Base-by-base conservation (phyloP, 2,113 vertebrate genomes). In the Ranitomeya imitator region DNA sequence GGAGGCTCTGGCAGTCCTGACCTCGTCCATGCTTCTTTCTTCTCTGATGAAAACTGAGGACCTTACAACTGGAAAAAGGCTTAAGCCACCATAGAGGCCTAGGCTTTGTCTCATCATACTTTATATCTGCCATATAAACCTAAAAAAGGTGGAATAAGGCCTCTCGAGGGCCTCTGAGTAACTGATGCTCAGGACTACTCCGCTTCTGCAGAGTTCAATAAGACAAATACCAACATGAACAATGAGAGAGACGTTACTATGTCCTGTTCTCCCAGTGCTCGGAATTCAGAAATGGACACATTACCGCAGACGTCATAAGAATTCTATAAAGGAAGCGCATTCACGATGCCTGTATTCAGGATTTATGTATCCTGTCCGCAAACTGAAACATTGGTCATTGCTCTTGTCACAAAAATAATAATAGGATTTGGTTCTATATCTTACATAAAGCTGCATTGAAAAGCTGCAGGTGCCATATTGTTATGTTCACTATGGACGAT, bases 21-120 rank as follows among this genome's bases (percentile, higher is more conserved):
- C 6, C 61, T 90, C 11, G 80, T 93, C 79, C 91, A 82, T 0
- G 2, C 80, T 4, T 91, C 93, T 80, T 94, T 95, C 93, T 93
- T 94, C 91, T 90, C 93, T 0, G 93, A 95, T 91, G 89, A 90
- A 77, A 93, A 92, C 89, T 94, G 71, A 88, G 52, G 78, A 73
- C 65, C 16, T 51, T 71, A 16, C 77, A 71, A 69, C 51, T 81
- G 78, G 45, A 80, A 54, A 90, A 92, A 73, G 52, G 54, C 52
- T 51, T 71, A 52, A 52, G 21, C 51, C 52, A 80, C 63, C 78
- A 71, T 52, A 73, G 57, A 51, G n/a, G 31, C 65, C n/a, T 65
- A 67, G 19, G n/a, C 55, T 83, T 63, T 9, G 10, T 61, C 67
- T 87, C 37, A 37, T 69, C 61, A 87, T 87, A 55, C 11, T 69